These are phyloP conservation scores for Aphis craccivora DNA, from an alignment of 1,140 invertebrate species.

Conservation along the genomic window DNA sequence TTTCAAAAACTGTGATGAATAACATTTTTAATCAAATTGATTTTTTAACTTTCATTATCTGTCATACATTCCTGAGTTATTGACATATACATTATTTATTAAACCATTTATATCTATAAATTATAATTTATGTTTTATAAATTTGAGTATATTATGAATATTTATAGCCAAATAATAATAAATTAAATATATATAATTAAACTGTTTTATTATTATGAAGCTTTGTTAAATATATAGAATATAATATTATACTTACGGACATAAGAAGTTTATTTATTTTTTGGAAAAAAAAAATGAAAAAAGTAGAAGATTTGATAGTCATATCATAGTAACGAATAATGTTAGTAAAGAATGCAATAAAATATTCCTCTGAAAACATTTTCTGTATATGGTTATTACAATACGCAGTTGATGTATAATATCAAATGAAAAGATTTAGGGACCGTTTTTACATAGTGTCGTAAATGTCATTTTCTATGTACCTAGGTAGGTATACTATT, in stretches of 20 bases:
- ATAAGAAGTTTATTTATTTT: not conserved
- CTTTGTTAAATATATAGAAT: not conserved
- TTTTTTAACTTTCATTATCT: not conserved
- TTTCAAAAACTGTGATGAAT: not conserved
- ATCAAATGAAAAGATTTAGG: slow-evolving; percentile 28
- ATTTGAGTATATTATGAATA: not conserved
- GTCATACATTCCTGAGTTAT: not conserved
- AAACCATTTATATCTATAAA: not conserved
- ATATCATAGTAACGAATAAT: not conserved
- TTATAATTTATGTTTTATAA: not conserved
- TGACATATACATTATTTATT: not conserved
- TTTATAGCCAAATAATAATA: not conserved
- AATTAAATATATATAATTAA: not conserved
- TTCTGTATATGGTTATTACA: not conserved
- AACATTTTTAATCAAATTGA: not conserved
- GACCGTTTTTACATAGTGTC: not conserved
- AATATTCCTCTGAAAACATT: not conserved
- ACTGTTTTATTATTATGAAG: not conserved
- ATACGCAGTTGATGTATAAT: not conserved
- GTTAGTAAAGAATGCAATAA: not conserved
- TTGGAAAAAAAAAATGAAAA: not conserved
- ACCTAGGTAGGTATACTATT: not conserved
- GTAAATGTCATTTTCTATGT: not conserved
- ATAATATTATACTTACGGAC: not conserved
- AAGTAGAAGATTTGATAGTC: not conserved